Evolutionary conservation across 2,113 vertebrate genomes (phyloP), one percentile per base, ranked within the genome.

Genomic region (Circaetus gallicus): DNA sequence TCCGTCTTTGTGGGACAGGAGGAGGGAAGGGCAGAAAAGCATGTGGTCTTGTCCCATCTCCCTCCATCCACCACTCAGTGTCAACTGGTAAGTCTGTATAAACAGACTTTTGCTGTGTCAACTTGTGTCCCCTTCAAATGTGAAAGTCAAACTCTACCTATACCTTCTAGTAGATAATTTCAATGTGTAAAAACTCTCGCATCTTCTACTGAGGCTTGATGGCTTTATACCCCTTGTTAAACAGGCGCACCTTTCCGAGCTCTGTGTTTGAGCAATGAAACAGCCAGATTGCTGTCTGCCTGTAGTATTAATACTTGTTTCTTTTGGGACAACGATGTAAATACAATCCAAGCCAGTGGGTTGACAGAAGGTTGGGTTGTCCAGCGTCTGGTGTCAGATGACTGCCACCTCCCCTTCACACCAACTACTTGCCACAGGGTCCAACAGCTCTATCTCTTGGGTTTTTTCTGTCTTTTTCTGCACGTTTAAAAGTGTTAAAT

Each of bases 371-470:
- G 9, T 6, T 65, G 47, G n/a, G 9, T n/a, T 62, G 7, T 53
- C 49, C 49, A 28, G 13, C 5, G 3, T 11, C 20, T 17, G 6
- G 31, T 31, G 10, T 31, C 36, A n/a, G 42, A 28, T 19, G 0
- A 16, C 34, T 34, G 16, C 16, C 34, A 15, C 3, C 31, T 70
- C 31, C 13, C 10, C 5, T 55, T 26, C 21, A 29, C 6, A 16
- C 9, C 34, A 58, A 1, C 6, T 36, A 9, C 49, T 61, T 40
- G 12, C 47, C 21, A 9, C 19, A 42, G 20, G 13, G 6, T 38
- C 22, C 49, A 61, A 13, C 5, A n/a, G 4, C 43, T 78, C 5
- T 29, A 0, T 20, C 7, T 65, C 14, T 45, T 25, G 7, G 2
- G 0, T 13, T 5, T 52, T 47, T 59, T 36, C 32, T 69, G 50